Conservation (phyloP, 2,113 vertebrate species). For the Dipodomys merriami region DNA sequence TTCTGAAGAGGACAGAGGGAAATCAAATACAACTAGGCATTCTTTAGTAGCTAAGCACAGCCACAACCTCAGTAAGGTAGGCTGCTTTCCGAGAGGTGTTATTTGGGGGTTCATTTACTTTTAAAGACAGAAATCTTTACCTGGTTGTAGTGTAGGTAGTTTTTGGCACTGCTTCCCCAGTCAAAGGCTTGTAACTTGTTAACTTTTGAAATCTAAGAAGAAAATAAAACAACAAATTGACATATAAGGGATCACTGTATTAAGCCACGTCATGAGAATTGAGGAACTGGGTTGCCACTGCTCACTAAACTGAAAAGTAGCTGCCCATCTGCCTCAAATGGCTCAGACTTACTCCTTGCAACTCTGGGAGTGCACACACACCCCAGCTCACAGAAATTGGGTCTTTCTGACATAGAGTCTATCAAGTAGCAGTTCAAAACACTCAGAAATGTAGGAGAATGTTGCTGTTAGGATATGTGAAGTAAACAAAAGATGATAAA, state of each 20-base stretch:
- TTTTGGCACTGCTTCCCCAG: slow-evolving; percentile 89
- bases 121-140: slow-evolving; percentile 82
- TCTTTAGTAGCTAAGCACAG: neutral
- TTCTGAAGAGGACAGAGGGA: neutral
- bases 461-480: neutral
- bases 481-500: neutral
- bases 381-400: neutral
- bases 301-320: neutral
- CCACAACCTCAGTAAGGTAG: neutral
- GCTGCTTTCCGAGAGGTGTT: neutral
- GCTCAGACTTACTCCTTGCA: neutral
- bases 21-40: neutral
- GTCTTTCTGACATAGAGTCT: neutral
- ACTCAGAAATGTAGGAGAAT: neutral
- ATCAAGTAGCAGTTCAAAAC: neutral
- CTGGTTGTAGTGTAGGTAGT: slow-evolving; percentile 97
- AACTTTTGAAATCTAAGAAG: slow-evolving; percentile 78
- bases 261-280: neutral
- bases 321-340: neutral
- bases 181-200: slow-evolving; percentile 92
- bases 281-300: too few relatives aligned
- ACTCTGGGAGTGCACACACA: neutral
- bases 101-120: neutral
- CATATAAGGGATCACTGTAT: neutral
- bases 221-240: slow-evolving; percentile 10